A percentile compares a stretch with the other conserved stretches of the same genome.
Conservation (phyloP, 2,888 invertebrate species). For the Limnephilus rhombicus region DNA sequence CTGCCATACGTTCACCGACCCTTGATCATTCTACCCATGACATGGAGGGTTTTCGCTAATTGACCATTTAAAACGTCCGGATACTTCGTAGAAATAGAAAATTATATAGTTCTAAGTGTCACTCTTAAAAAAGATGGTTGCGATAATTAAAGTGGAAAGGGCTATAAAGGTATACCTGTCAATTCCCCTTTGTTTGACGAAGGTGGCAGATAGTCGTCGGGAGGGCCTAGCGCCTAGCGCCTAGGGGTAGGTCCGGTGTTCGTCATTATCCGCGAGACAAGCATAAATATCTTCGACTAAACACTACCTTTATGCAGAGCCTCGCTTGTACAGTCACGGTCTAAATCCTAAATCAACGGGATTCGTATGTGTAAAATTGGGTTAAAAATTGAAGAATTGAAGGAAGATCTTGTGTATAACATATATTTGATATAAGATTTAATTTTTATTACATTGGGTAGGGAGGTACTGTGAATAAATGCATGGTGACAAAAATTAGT, state of each 20-base stretch:
- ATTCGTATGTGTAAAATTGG: too few species aligned
- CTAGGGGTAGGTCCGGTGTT: slow-evolving; percentile 16
- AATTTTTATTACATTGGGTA: too few species aligned
- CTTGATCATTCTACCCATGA: neutral
- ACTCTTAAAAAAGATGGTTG: neutral
- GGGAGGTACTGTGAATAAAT: too few species aligned
- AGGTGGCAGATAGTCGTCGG: neutral
- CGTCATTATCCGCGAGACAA: slow-evolving; percentile 23
- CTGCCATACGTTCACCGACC: neutral
- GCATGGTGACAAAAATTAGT: too few species aligned
- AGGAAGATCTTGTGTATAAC: too few species aligned
- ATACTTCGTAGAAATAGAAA: neutral
- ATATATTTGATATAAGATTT: too few species aligned
- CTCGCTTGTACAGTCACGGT: slow-evolving; percentile 22
- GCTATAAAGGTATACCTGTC: slow-evolving; percentile 11
- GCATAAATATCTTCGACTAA: slow-evolving; percentile 24
- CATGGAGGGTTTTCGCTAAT: neutral
- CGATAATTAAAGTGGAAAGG: neutral
- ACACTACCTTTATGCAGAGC: slow-evolving; percentile 6
- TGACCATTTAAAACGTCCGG: neutral
- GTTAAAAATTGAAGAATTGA: too few species aligned
- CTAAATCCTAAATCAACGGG: neutral
- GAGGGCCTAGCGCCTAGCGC: slow-evolving; percentile 14
- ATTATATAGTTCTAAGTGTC: slow-evolving; percentile 1
- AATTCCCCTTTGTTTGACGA: neutral